phyloP scores from a whole-genome alignment of 92 coral and sea anemone species.

The Epizoanthus fatuus region DNA sequence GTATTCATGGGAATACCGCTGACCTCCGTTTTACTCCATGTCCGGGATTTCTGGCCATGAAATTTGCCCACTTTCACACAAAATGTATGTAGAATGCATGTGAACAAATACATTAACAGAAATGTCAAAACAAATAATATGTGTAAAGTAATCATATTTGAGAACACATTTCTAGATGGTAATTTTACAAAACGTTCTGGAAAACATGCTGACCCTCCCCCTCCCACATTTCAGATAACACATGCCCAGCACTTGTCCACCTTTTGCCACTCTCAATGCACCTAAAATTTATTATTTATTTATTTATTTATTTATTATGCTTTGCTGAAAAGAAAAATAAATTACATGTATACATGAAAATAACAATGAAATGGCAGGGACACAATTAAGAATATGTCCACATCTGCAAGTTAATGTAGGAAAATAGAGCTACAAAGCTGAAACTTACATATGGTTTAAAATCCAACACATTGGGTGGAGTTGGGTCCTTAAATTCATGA shows the following conservation, averaged over 20 bases:
- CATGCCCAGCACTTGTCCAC: slow-evolving; percentile 19
- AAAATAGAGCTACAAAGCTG: slow-evolving; percentile 7
- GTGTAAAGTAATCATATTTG: slow-evolving; percentile 14
- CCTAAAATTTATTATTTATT: not conserved
- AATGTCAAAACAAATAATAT: slow-evolving; percentile 14
- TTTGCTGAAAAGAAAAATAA: not conserved
- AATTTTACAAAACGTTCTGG: not conserved
- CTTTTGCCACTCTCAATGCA: not conserved
- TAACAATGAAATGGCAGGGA: not conserved
- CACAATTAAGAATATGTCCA: slow-evolving; percentile 12
- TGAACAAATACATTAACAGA: slow-evolving; percentile 4
- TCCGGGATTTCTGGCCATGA: no score
- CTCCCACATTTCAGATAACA: slow-evolving; percentile 4
- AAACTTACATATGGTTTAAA: slow-evolving; percentile 12
- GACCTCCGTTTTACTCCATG: no score
- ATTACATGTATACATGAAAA: slow-evolving; percentile 10
- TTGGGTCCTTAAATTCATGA: slow-evolving; percentile 4
- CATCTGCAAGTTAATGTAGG: slow-evolving; percentile 8
- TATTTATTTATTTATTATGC: not conserved
- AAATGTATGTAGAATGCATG: slow-evolving; percentile 3
- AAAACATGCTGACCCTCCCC: not conserved
- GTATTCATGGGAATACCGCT: no score
- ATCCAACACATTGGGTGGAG: slow-evolving; percentile 18
- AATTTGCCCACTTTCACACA: slow-evolving; percentile 8
- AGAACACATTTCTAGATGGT: slow-evolving; percentile 8